These are phyloP conservation scores for Drosophila acutilabella DNA, from an alignment of 2,888 invertebrate species.

Conservation along the genomic window DNA sequence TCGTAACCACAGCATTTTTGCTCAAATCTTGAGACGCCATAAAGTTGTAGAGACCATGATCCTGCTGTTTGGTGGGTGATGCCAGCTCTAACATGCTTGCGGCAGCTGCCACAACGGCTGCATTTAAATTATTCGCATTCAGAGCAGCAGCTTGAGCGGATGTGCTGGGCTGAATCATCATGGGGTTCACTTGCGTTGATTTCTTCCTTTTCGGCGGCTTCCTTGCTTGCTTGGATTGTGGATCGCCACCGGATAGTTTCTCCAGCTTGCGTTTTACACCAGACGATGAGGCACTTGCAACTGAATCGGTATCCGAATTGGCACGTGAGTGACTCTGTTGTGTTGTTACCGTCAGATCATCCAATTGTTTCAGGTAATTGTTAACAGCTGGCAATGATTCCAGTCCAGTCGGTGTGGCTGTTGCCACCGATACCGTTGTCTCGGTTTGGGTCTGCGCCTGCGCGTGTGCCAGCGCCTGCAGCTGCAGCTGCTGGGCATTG, in stretches of 20 bases:
- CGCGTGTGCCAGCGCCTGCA: constrained; percentile 19
- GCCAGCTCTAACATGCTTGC: constrained; percentile 64
- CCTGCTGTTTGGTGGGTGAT: constrained; percentile 78
- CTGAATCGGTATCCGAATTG: constrained; percentile 77
- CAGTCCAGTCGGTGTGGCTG: constrained; percentile 8
- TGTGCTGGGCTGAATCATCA: constrained; percentile 58
- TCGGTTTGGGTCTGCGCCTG: too few relatives aligned
- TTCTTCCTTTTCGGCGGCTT: constrained; percentile 54
- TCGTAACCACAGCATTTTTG: constrained; percentile 34
- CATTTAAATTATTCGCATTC: constrained; percentile 8
- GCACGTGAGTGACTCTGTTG: constrained; percentile 55
- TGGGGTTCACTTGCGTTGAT: constrained; percentile 45
- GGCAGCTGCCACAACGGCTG: constrained; percentile 47
- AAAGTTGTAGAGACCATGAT: constrained; percentile 83
- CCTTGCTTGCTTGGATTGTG: constrained; percentile 11
- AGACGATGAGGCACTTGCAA: constrained; percentile 62
- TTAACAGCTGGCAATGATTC: constrained; percentile 42
- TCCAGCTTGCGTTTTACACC: constrained; percentile 58
- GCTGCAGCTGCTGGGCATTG: constrained; percentile 1
- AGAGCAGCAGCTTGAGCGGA: constrained; percentile 63
- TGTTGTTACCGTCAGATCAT: constrained; percentile 56
- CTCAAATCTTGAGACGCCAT: constrained; percentile 55
- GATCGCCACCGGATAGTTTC: constrained; percentile 18
- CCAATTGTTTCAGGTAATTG: constrained; percentile 57
- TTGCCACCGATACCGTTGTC: neutral